A percentile compares a stretch with the other conserved stretches of the same genome.
These are phyloP conservation scores for Noctua janthe DNA, from an alignment of 2,888 invertebrate species.

Conservation along the genomic window DNA sequence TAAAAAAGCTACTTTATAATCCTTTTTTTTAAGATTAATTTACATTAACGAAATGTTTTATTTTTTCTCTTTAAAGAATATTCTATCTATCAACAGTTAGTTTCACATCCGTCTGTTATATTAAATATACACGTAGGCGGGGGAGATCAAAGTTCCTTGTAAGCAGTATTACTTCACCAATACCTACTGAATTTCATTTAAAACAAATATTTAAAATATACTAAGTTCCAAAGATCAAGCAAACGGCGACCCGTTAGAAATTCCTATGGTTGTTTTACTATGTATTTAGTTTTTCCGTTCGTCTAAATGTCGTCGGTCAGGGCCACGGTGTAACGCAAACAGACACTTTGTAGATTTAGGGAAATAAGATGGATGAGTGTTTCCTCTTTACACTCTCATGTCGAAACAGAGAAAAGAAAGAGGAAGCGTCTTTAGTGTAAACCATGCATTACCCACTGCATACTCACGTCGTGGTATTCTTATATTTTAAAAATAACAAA, in stretches of 20 bases:
- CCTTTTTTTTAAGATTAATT: background rate
- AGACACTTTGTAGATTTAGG: conserved; percentile 29
- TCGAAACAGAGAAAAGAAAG: background rate
- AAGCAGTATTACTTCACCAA: background rate
- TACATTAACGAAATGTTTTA: background rate
- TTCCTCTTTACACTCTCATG: background rate
- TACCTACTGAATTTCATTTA: background rate
- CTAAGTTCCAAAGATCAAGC: background rate
- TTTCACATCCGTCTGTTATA: background rate
- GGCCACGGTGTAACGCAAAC: conserved; percentile 17
- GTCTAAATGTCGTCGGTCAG: conserved; percentile 15
- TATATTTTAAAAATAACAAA: background rate
- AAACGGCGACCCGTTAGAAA: background rate
- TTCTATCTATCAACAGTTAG: background rate
- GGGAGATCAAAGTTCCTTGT: background rate
- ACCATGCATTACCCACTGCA: background rate
- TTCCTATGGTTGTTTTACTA: conserved; percentile 24
- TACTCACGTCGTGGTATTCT: background rate
- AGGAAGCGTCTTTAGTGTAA: background rate
- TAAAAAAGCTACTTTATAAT: background rate
- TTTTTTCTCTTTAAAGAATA: background rate
- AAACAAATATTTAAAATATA: conserved; percentile 5
- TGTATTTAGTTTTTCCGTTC: conserved; percentile 21
- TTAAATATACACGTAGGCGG: background rate
- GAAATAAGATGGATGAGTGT: conserved; percentile 16